phyloP scores from a whole-genome alignment of 2,113 vertebrate species.

The Dipodomys merriami region DNA sequence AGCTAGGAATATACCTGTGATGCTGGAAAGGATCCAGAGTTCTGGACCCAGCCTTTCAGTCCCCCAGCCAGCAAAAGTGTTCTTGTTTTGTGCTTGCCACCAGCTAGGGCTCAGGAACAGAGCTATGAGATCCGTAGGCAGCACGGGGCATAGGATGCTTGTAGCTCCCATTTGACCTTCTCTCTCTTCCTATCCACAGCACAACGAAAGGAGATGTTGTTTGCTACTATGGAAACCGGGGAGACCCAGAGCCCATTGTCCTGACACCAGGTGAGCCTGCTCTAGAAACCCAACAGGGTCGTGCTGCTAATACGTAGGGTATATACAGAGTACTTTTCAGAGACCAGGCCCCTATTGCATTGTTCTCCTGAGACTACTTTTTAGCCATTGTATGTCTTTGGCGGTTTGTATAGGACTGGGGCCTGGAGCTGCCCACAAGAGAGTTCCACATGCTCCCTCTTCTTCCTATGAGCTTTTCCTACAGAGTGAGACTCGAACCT shows the following conservation, averaged over 20 bases:
- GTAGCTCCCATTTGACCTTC: background rate
- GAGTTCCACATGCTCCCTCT: background rate
- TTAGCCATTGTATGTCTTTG: background rate
- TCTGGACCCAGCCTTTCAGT: background rate
- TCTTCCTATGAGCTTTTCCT: background rate
- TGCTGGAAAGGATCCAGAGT: background rate
- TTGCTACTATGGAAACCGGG: conserved; percentile 99
- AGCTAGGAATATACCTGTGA: background rate
- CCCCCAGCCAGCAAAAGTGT: background rate
- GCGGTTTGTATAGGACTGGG: background rate
- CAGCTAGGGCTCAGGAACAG: background rate
- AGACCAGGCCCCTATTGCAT: background rate
- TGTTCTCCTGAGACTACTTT: background rate
- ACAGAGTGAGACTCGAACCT: background rate
- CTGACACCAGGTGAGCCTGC: conserved; percentile 92
- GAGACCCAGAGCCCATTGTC: conserved; percentile 90
- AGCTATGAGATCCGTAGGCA: background rate
- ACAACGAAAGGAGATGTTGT: conserved; percentile 93
- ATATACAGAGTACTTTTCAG: background rate
- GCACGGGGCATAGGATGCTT: background rate
- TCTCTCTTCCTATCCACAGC: conserved; percentile 82
- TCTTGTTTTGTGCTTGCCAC: background rate
- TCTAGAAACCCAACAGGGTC: background rate
- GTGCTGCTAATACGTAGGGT: background rate
- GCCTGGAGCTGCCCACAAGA: too few relatives aligned